phyloP scores from a whole-genome alignment of 2,113 vertebrate genomes.

The Puma concolor region DNA sequence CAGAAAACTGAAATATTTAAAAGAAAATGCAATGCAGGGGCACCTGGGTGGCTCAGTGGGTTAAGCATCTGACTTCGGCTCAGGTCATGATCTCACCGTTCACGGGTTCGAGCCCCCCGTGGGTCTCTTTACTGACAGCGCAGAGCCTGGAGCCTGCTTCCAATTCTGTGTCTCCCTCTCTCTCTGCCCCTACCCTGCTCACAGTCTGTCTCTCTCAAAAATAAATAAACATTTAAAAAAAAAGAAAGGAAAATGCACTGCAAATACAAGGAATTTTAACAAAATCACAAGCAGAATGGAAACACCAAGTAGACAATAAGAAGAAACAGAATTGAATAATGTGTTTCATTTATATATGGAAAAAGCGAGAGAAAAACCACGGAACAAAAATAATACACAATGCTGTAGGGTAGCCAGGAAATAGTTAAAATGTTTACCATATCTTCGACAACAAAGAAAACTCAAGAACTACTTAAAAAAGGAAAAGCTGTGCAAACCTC shows the following conservation, averaged over 20 bases:
- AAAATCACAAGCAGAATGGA: neutral
- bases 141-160: too few species aligned
- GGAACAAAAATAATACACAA: neutral
- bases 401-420: neutral
- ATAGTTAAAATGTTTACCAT: neutral
- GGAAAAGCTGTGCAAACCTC: neutral
- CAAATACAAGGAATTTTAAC: neutral
- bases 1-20: neutral
- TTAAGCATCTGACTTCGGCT: too few species aligned
- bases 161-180: too few species aligned
- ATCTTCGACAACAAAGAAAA: neutral
- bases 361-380: neutral
- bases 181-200: too few species aligned
- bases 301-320: neutral
- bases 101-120: too few species aligned
- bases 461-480: neutral
- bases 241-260: conserved; percentile 9
- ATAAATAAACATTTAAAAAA: neutral
- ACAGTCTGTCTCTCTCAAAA: too few species aligned
- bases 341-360: neutral
- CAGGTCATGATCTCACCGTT: too few species aligned
- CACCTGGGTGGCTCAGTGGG: too few species aligned
- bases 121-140: too few species aligned
- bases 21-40: neutral
- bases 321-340: neutral